These are phyloP conservation scores for Dinomys branickii DNA, from an alignment of 2,113 vertebrate species.

Conservation along the genomic window DNA sequence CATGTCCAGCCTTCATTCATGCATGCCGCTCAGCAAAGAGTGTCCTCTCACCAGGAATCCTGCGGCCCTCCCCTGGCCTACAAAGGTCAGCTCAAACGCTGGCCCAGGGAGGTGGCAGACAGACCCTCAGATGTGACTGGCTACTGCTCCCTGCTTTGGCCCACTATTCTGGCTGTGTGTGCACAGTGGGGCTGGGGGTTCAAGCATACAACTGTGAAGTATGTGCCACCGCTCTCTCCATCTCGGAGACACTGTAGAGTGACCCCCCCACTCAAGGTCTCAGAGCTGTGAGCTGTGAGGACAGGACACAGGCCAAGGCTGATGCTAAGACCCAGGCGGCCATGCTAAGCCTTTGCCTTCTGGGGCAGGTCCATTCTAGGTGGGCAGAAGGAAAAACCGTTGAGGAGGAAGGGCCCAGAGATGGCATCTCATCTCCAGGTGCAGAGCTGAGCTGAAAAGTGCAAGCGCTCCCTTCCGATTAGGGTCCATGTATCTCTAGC, in stretches of 20 bases:
- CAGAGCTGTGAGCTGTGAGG: neutral
- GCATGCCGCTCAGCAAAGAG: neutral
- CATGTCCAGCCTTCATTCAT: neutral
- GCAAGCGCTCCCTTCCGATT: neutral
- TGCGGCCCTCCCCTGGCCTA: neutral
- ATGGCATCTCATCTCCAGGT: neutral
- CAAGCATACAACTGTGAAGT: neutral
- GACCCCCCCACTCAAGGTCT: neutral
- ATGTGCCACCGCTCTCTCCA: neutral
- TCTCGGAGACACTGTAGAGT: neutral
- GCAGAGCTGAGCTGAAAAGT: neutral
- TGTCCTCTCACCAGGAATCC: neutral
- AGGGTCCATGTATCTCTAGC: neutral
- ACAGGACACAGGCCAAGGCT: neutral
- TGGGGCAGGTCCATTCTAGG: neutral
- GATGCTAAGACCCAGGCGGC: neutral
- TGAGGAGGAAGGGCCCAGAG: neutral
- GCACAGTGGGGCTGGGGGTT: neutral
- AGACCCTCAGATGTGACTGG: rapidly evolving
- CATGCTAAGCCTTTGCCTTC: neutral
- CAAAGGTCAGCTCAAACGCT: neutral
- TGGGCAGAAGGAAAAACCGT: neutral
- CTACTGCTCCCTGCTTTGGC: neutral
- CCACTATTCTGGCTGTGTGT: neutral
- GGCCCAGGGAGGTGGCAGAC: neutral